Evolutionary conservation across 2,888 invertebrate genomes (phyloP).

Genomic region (Callyntrura sp.): DNA sequence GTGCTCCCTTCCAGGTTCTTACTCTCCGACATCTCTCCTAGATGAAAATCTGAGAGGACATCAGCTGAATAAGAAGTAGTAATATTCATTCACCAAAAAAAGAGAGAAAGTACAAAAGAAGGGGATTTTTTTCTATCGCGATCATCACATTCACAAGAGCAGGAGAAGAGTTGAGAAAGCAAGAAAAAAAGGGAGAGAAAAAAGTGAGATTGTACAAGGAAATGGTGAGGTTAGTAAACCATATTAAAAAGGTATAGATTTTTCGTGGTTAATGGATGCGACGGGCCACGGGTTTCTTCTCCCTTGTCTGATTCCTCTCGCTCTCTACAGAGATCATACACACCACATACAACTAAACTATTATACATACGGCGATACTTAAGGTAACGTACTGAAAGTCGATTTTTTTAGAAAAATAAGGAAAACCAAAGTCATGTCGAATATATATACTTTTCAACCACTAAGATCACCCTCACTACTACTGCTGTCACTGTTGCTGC

Average conservation of each 20-base stretch:
- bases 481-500: not conserved
- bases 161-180: not conserved
- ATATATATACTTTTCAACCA: not conserved
- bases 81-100: conserved; percentile 47
- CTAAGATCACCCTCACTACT: not conserved
- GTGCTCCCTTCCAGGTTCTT: not conserved
- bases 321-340: not conserved
- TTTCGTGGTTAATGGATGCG: conserved; percentile 49
- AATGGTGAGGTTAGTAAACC: conserved; percentile 21
- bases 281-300: conserved; percentile 9
- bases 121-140: not conserved
- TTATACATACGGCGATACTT: no score
- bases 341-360: not conserved
- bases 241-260: conserved; percentile 37
- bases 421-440: not conserved
- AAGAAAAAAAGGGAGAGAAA: conserved; percentile 2
- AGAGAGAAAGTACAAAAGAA: not conserved
- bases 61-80: conserved; percentile 57
- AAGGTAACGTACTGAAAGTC: not conserved
- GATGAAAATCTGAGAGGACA: conserved; percentile 54
- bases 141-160: not conserved
- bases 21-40: not conserved
- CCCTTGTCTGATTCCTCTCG: not conserved
- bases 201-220: not conserved
- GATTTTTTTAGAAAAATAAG: not conserved